Base-by-base conservation (phyloP, 2,113 vertebrate species). In the Irena cyanogastra region DNA sequence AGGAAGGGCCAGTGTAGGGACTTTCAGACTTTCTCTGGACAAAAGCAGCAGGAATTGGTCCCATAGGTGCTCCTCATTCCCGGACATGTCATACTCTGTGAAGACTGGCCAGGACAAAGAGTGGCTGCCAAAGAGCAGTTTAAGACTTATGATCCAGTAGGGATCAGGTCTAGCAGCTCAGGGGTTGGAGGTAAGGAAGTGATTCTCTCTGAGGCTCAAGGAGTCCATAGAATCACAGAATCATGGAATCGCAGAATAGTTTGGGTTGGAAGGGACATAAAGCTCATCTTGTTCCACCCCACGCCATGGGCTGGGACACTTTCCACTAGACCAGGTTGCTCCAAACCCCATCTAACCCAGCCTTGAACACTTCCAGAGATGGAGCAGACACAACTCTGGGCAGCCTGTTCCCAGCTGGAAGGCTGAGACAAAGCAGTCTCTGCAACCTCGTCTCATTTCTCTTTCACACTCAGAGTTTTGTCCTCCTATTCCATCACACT, bases 51-150 rank as follows among this genome's bases (percentile, higher is more conserved):
- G 31, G n/a, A 83, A 56, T 79, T 76, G 64, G 68, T 88, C 83
- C 66, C 14, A 1, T 5, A 33, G 23, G 31, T 0, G 10, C 44
- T 72, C 44, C 49, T 59, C 12, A 2, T 69, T 69, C 72, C 49
- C 0, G 0, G 45, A 18, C 1, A 2, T 0, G 1, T 41, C 42
- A 11, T 3, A 6, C 11, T 83, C n/a, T 16, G 1, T 42, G 41
- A 75, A 61, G 41, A 17, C 19, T 18, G 54, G 11, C 24, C 5
- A 2, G 78, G 90, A 71, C 35, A 20, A n/a, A 61, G 42, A 50
- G 33, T 20, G 52, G 56, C 47, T 70, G 50, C 24, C 17, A 50
- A 76, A 63, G 30, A 56, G 11, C 16, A 23, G 42, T 70, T 88
- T 28, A 60, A 75, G 75, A 83, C 56, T 57, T 33, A 10, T 3